phyloP scores from a whole-genome alignment of 1,140 invertebrate genomes.

The Nephotettix cincticeps region DNA sequence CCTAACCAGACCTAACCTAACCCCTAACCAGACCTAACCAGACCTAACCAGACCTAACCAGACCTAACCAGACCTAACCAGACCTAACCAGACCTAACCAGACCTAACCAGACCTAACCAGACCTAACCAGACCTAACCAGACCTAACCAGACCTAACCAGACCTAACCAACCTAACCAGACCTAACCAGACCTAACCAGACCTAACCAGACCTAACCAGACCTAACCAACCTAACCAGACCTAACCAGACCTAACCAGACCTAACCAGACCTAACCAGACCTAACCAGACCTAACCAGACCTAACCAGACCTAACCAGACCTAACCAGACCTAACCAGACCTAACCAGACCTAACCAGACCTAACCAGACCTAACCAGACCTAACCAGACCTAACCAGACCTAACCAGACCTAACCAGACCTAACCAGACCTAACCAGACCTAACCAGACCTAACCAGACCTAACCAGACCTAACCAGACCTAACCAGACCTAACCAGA shows the following conservation, averaged over 20 bases:
- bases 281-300: not conserved
- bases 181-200: not conserved
- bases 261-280: not conserved
- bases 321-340: constrained; percentile 7
- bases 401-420: not conserved
- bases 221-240: too few species aligned
- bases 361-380: constrained; percentile 18
- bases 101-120: not conserved
- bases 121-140: not conserved
- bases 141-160: not conserved
- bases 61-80: not conserved
- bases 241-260: not conserved
- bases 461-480: too few species aligned
- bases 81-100: not conserved
- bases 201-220: too few species aligned
- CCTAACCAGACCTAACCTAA: not conserved
- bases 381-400: constrained; percentile 24
- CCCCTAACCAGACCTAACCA: not conserved
- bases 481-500: too few species aligned
- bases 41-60: not conserved
- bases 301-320: constrained; percentile 18
- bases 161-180: too few species aligned
- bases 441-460: constrained; percentile 7
- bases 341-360: constrained; percentile 11
- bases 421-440: constrained; percentile 24